A percentile compares a stretch with the other conserved stretches of the same genome.
These are phyloP conservation scores for Theristicus caerulescens DNA, from an alignment of 2,113 vertebrate genomes.

Conservation along the genomic window DNA sequence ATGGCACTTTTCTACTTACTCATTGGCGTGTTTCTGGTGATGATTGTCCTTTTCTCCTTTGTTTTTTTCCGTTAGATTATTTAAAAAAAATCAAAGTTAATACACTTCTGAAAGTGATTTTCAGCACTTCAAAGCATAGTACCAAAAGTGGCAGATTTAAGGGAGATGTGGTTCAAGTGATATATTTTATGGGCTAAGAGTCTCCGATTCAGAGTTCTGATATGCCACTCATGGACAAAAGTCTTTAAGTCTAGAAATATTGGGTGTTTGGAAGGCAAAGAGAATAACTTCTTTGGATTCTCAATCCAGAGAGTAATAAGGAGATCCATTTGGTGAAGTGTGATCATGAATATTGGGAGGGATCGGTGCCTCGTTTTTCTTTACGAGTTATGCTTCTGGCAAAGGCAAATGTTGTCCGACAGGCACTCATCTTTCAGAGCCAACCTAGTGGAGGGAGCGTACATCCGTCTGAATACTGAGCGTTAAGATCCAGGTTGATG, in stretches of 20 bases:
- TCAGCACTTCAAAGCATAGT: not conserved
- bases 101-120: not conserved
- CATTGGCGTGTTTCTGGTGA: not conserved
- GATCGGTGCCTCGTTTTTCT: not conserved
- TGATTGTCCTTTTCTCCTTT: not conserved
- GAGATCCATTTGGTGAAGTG: not conserved
- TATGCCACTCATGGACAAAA: not conserved
- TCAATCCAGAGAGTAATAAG: not conserved
- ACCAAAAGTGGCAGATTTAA: not conserved
- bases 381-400: not conserved
- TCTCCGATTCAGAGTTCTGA: not conserved
- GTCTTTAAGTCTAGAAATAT: not conserved
- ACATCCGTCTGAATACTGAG: not conserved
- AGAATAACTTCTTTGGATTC: not conserved
- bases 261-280: not conserved
- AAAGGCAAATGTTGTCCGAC: not conserved
- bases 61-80: not conserved
- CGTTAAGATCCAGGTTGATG: not conserved
- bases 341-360: not conserved
- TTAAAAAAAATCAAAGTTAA: not conserved
- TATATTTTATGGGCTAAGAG: not conserved
- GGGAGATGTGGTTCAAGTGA: not conserved
- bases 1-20: not conserved
- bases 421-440: not conserved
- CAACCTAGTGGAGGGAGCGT: rapidly evolving